phyloP scores from a whole-genome alignment of 2,888 invertebrate species.

The Sphecodes monilicornis region DNA sequence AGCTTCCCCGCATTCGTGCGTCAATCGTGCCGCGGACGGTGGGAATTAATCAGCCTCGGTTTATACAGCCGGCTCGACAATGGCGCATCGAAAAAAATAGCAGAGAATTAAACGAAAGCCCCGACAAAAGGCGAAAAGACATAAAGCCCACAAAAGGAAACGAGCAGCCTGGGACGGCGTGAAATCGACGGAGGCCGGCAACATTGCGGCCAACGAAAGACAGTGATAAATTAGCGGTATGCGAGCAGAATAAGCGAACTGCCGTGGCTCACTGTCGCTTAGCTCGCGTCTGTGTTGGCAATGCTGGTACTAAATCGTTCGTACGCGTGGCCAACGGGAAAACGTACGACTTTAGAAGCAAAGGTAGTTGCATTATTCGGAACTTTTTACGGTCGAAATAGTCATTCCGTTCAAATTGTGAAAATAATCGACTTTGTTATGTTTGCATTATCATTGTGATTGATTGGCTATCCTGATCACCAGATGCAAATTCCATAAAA shows the following conservation, averaged over 20 bases:
- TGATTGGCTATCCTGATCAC: too few species aligned
- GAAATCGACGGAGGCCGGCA: slow-evolving; percentile 27
- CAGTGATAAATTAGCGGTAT: slow-evolving; percentile 76
- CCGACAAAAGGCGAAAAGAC: slow-evolving; percentile 24
- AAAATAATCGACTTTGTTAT: not conserved
- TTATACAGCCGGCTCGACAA: slow-evolving; percentile 27
- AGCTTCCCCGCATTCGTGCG: not conserved
- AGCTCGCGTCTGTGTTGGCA: not conserved
- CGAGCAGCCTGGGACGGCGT: not conserved
- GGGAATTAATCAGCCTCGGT: slow-evolving; percentile 51
- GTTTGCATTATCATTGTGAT: too few species aligned
- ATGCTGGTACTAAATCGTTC: not conserved
- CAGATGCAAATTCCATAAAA: too few species aligned
- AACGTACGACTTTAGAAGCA: not conserved
- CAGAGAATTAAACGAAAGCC: slow-evolving; percentile 33
- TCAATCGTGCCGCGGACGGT: not conserved
- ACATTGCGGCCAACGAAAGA: slow-evolving; percentile 61
- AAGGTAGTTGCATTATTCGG: not conserved
- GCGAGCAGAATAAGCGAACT: slow-evolving; percentile 37
- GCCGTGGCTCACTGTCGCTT: not conserved
- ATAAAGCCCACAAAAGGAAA: slow-evolving; percentile 22
- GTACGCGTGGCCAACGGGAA: not conserved
- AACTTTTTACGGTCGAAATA: not conserved
- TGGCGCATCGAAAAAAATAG: slow-evolving; percentile 33
- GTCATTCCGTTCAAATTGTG: not conserved